phyloP scores from a whole-genome alignment of 2,113 vertebrate species.

The Amia ocellicauda region DNA sequence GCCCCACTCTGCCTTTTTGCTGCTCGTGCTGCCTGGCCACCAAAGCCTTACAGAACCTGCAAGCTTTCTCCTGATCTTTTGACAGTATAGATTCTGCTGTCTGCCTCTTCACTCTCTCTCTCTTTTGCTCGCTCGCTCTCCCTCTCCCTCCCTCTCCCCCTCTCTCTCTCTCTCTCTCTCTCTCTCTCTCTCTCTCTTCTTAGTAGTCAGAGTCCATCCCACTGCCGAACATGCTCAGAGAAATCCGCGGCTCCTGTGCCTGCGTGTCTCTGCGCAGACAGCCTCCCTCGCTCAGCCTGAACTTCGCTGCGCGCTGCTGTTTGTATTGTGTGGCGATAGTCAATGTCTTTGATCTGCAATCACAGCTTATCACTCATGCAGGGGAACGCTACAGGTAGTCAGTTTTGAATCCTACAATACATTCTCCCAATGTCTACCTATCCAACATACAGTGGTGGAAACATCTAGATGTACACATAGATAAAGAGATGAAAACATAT shows the following conservation, averaged over 20 bases:
- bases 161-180: conserved; percentile 38
- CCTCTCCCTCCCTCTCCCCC: conserved; percentile 34
- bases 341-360: conserved; percentile 6
- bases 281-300: conserved; percentile 49
- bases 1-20: conserved; percentile 45
- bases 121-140: conserved; percentile 28
- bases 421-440: background rate
- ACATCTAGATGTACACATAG: background rate
- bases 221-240: conserved; percentile 59
- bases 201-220: conserved; percentile 81
- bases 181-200: conserved; percentile 60
- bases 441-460: background rate
- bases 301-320: conserved; percentile 37
- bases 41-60: conserved; percentile 45
- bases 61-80: conserved; percentile 52
- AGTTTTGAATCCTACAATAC: background rate
- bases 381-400: conserved; percentile 49
- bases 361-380: conserved; percentile 14
- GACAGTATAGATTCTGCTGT: conserved; percentile 65
- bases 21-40: conserved; percentile 48
- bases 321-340: conserved; percentile 24
- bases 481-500: background rate
- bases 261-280: conserved; percentile 33
- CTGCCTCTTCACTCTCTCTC: conserved; percentile 45
- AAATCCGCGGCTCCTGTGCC: conserved; percentile 55